Conservation (phyloP, 1,140 invertebrate species). For the Agrypnia vestita region DNA sequence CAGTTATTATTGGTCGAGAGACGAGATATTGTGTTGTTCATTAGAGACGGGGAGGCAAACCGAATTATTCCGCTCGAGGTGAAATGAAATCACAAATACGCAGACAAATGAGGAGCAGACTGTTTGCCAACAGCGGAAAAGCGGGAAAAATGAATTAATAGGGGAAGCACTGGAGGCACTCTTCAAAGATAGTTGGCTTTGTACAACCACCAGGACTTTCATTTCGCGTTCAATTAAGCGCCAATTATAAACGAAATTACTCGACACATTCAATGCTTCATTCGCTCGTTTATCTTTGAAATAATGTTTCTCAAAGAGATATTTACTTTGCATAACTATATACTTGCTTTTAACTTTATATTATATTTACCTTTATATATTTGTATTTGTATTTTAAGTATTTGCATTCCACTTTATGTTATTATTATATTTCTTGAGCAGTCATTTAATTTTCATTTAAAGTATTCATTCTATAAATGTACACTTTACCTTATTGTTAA, state of each 20-base stretch:
- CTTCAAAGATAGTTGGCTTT: slow-evolving; percentile 14
- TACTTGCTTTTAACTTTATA: no score
- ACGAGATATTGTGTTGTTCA: no score
- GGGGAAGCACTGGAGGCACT: slow-evolving; percentile 8
- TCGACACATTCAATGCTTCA: not conserved
- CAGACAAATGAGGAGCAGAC: not conserved
- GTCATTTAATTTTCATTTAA: no score
- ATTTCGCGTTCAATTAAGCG: slow-evolving; percentile 12
- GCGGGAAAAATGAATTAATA: not conserved
- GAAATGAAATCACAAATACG: not conserved
- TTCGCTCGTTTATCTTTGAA: not conserved
- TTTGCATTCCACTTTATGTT: no score
- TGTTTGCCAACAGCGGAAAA: slow-evolving; percentile 17
- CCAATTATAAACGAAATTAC: not conserved
- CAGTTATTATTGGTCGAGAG: no score
- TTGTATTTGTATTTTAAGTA: no score
- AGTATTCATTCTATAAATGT: no score
- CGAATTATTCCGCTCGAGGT: not conserved
- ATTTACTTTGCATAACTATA: no score
- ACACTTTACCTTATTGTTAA: no score
- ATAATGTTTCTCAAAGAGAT: no score
- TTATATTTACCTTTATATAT: no score
- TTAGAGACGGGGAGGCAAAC: not conserved
- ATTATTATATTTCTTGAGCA: no score
- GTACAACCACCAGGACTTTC: not conserved